Evolutionary conservation across 2,888 invertebrate species (phyloP).

Genomic region (Lathronympha strigana): DNA sequence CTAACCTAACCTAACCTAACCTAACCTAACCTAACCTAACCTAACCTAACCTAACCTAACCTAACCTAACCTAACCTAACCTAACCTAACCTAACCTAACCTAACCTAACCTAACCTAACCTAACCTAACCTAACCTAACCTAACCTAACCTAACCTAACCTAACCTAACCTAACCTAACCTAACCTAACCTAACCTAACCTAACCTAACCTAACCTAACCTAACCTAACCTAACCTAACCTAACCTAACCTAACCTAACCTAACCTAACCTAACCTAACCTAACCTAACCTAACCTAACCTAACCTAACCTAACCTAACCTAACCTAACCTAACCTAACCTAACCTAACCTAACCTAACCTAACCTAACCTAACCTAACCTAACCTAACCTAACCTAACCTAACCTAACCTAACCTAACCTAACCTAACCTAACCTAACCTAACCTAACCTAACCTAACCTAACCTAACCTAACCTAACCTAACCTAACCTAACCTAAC

Average conservation of each 20-base stretch:
- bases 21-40: conserved; percentile 32
- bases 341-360: neutral
- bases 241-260: neutral
- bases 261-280: neutral
- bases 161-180: conserved; percentile 19
- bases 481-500: neutral
- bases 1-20: conserved; percentile 29
- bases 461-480: neutral
- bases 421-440: conserved; percentile 18
- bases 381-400: neutral
- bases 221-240: neutral
- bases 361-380: conserved; percentile 12
- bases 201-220: neutral
- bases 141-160: conserved; percentile 19
- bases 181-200: neutral
- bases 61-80: conserved; percentile 19
- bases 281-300: neutral
- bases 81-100: no score
- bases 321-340: neutral
- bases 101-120: conserved; percentile 1
- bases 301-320: neutral
- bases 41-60: conserved; percentile 29
- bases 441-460: neutral
- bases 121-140: conserved; percentile 19
- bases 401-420: conserved; percentile 10